These are phyloP conservation scores for Fundulus diaphanus DNA, from an alignment of 2,797 vertebrate genomes.

Conservation along the genomic window DNA sequence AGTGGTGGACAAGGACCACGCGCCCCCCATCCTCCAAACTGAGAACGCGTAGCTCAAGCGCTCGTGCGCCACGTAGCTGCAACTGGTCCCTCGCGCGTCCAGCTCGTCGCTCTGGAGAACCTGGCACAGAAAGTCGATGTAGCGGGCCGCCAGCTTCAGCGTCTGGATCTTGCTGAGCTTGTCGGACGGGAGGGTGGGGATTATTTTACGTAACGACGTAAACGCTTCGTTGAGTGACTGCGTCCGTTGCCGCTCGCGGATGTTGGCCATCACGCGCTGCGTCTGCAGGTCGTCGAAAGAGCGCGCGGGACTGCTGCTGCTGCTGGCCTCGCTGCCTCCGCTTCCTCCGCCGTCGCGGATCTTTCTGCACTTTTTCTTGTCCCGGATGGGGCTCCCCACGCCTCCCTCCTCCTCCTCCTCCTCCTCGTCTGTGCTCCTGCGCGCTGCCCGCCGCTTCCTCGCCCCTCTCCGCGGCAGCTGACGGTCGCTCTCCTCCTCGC, in stretches of 20 bases:
- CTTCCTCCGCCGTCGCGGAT: slow-evolving; percentile 82
- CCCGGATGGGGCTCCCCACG: slow-evolving; percentile 38
- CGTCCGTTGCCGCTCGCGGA: slow-evolving; percentile 95
- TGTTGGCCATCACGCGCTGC: slow-evolving; percentile 96
- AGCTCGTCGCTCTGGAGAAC: slow-evolving; percentile 96
- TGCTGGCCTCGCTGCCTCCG: slow-evolving; percentile 77
- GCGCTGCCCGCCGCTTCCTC: slow-evolving; percentile 67
- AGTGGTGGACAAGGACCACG: slow-evolving; percentile 93
- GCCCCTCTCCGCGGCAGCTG: slow-evolving; percentile 76
- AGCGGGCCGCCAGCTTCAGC: slow-evolving; percentile 93
- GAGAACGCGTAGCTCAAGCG: slow-evolving; percentile 98
- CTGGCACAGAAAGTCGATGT: slow-evolving; percentile 98
- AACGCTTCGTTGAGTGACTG: slow-evolving; percentile 98
- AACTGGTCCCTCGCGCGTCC: slow-evolving; percentile 95
- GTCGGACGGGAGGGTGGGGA: slow-evolving; percentile 96
- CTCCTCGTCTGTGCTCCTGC: slow-evolving; percentile 62
- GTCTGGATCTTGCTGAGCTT: slow-evolving; percentile 99
- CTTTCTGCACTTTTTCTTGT: slow-evolving; percentile 82
- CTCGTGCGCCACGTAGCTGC: slow-evolving; percentile 98
- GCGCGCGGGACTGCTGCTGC: slow-evolving; percentile 74
- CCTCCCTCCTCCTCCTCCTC: slow-evolving; percentile 45
- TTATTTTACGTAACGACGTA: slow-evolving; percentile 94
- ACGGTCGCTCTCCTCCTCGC: slow-evolving; percentile 92
- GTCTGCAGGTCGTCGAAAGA: slow-evolving; percentile 95
- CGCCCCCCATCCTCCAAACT: slow-evolving; percentile 98